Percentiles rank a stretch among this genome's conserved stretches.
These are phyloP conservation scores for Aquatica leii DNA, from an alignment of 2,888 invertebrate species.

Conservation along the genomic window DNA sequence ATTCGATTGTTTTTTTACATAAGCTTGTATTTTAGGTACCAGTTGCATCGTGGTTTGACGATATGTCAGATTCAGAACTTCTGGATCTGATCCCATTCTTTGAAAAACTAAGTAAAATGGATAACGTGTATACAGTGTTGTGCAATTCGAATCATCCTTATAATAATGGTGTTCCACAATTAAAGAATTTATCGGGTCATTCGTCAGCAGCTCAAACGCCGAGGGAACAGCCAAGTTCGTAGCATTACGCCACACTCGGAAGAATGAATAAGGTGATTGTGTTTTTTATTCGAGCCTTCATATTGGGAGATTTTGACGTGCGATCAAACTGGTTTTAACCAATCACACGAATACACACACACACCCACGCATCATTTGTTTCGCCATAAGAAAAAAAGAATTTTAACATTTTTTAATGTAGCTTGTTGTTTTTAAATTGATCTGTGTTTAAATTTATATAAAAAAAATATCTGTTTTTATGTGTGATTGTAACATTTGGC, in stretches of 20 bases:
- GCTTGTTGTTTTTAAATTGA: not conserved
- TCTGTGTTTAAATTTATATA: constrained; percentile 1
- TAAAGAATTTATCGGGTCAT: constrained; percentile 48
- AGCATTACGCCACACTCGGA: constrained; percentile 47
- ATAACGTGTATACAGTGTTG: constrained; percentile 95
- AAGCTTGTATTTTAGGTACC: constrained; percentile 85
- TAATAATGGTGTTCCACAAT: constrained; percentile 61
- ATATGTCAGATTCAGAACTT: constrained; percentile 96
- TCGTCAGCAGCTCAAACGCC: constrained; percentile 40
- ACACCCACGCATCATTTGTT: not conserved
- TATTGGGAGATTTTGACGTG: constrained; percentile 32
- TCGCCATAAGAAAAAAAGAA: not conserved
- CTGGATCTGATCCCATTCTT: constrained; percentile 97
- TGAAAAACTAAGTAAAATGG: constrained; percentile 95
- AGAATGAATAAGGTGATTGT: constrained; percentile 44
- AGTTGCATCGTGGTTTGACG: constrained; percentile 99
- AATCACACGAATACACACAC: constrained; percentile 8
- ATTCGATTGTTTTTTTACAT: no score
- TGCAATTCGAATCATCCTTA: constrained; percentile 91
- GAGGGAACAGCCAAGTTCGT: constrained; percentile 52
- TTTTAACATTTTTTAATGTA: constrained; percentile 13
- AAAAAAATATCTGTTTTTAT: constrained; percentile 12
- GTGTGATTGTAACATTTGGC: constrained; percentile 15
- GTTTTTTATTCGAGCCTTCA: constrained; percentile 47
- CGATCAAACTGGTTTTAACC: constrained; percentile 24